phyloP scores from a whole-genome alignment of 2,888 invertebrate genomes.

The Melanchra persicariae region DNA sequence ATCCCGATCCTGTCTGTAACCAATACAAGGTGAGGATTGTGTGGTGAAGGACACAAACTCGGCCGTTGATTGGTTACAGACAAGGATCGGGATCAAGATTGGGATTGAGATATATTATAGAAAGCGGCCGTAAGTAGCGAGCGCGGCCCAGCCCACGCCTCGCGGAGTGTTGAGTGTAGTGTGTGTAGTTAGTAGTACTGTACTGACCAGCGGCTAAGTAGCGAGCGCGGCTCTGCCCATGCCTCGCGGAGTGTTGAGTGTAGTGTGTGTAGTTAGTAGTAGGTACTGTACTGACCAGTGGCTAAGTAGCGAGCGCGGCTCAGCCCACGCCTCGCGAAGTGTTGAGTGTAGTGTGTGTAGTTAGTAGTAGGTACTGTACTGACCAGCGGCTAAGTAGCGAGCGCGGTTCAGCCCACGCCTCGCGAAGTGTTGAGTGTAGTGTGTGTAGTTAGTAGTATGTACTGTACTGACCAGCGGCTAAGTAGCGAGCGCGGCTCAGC shows the following conservation, averaged over 20 bases:
- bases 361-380: slow-evolving; percentile 29
- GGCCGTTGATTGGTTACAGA: too few relatives aligned
- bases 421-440: slow-evolving; percentile 76
- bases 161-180: background rate
- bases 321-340: slow-evolving; percentile 83
- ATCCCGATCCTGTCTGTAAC: too few relatives aligned
- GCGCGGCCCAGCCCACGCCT: slow-evolving; percentile 81
- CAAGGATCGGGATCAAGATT: too few relatives aligned
- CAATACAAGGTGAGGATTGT: too few relatives aligned
- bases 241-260: slow-evolving; percentile 81
- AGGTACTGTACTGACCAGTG: slow-evolving; percentile 57
- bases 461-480: slow-evolving; percentile 64
- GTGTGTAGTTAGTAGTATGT: background rate
- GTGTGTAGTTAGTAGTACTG: background rate
- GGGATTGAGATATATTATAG: too few relatives aligned
- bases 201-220: slow-evolving; percentile 63
- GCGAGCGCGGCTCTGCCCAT: slow-evolving; percentile 78
- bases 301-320: slow-evolving; percentile 69
- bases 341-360: slow-evolving; percentile 65
- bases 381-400: slow-evolving; percentile 62
- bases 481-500: slow-evolving; percentile 73
- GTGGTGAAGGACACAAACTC: too few relatives aligned
- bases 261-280: background rate
- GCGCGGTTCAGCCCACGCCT: slow-evolving; percentile 82
- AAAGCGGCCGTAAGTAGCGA: slow-evolving; percentile 60